Conservation (phyloP, 2,888 invertebrate species). For the Ochropleura leucogaster region DNA sequence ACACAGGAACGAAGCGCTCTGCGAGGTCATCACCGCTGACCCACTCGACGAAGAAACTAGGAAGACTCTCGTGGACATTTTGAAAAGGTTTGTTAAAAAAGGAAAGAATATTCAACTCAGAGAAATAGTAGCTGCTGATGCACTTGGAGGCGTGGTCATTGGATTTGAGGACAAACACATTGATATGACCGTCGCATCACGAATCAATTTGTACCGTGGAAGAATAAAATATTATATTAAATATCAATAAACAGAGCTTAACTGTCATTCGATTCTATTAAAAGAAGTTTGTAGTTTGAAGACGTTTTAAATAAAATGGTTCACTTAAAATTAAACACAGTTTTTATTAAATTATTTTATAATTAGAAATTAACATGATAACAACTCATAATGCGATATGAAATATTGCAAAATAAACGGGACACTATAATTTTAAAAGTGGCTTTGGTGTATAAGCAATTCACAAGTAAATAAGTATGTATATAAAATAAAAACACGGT, state of each 20-base stretch:
- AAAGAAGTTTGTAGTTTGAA: neutral
- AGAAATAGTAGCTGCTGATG: slow-evolving; percentile 79
- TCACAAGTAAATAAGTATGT: neutral
- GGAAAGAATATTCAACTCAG: slow-evolving; percentile 80
- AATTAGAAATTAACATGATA: slow-evolving; percentile 17
- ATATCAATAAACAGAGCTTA: slow-evolving; percentile 39
- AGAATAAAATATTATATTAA: slow-evolving; percentile 77
- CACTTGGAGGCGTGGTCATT: slow-evolving; percentile 84
- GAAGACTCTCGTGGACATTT: slow-evolving; percentile 73
- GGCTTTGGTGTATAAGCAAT: slow-evolving; percentile 30
- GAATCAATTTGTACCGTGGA: slow-evolving; percentile 81
- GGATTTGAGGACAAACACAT: slow-evolving; percentile 85
- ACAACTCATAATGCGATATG: slow-evolving; percentile 8
- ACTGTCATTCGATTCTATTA: neutral
- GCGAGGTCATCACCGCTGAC: slow-evolving; percentile 84
- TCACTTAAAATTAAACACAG: neutral
- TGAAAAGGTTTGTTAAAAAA: slow-evolving; percentile 77
- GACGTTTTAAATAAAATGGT: slow-evolving; percentile 2
- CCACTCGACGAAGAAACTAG: slow-evolving; percentile 75
- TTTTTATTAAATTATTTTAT: slow-evolving; percentile 17
- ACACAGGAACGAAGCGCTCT: slow-evolving; percentile 82
- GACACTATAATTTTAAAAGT: slow-evolving; percentile 13
- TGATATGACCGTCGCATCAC: slow-evolving; percentile 82
- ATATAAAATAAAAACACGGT: slow-evolving; percentile 9
- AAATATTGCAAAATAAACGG: slow-evolving; percentile 15